Base-by-base conservation (phyloP, 2,888 invertebrate species). In the Zaprionus obscuricornis region DNA sequence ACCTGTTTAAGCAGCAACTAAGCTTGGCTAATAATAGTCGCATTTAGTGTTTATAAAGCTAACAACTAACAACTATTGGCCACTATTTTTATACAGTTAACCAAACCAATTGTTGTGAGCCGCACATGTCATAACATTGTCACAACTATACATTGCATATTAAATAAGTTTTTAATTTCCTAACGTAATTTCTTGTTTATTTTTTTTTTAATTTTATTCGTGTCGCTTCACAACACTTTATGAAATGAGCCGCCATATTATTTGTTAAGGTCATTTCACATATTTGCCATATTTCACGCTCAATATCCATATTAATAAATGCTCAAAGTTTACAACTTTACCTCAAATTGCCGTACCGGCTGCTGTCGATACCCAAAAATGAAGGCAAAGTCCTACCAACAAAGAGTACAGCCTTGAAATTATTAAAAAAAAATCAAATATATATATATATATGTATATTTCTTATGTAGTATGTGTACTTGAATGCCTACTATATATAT, bases 251-350 rank as follows among this genome's bases (percentile, higher is more conserved):
- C 20, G 16, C 17, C 47, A 54, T 40, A 14, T 49, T 59, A 39
- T 8, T 17, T 27, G n/a, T 33, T 31, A 46, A 50, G 37, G 42
- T 7, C 20, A 11, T n/a, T n/a, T 54, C 47, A 52, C 26, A 13
- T 5, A 27, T 36, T 27, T 11, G 18, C 27, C 29, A 34, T 46
- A 42, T 24, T 33, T 26, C 14, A 8, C 14, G 22, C 37, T 37
- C 42, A 42, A 56, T 62, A 45, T 40, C 11, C 29, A 45, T 57
- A 63, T 63, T 57, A 49, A 26, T 29, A 68, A 57, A 51, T 47
- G 51, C 34, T 22, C 37, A 29, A 47, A 67, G 51, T 46, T 68
- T 57, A 57, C 34, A 49, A 57, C 51, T 52, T 56, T 39, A 40
- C 68, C 56, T 45, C 56, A 45, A 56, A 62, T 42, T 50, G 42